Evolutionary conservation across 2,113 vertebrate species (phyloP).

Genomic region (Pterophyllum scalare): DNA sequence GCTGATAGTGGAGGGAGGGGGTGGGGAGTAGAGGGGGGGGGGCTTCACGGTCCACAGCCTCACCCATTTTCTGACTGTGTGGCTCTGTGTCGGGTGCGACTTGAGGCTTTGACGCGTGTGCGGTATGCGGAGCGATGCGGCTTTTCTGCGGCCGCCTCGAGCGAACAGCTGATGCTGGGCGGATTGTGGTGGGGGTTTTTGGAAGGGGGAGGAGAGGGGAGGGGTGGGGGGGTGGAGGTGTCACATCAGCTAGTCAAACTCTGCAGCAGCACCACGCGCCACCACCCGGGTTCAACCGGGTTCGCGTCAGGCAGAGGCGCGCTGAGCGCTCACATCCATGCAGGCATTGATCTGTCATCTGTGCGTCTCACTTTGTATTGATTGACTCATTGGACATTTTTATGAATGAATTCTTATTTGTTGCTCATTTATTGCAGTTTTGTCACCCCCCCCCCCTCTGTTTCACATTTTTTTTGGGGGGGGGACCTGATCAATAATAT

Average conservation of each 20-base stretch:
- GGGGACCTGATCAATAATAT: constrained; percentile 19
- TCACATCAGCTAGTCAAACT: constrained; percentile 49
- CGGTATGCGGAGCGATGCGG: constrained; percentile 28
- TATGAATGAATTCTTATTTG: not conserved
- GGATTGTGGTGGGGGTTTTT: constrained; percentile 1
- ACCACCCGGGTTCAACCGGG: constrained; percentile 52
- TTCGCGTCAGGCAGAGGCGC: constrained; percentile 17
- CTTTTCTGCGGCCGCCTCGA: not conserved
- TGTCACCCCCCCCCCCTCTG: not conserved
- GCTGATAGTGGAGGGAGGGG: not conserved
- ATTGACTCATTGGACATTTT: not conserved
- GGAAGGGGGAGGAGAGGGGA: not conserved
- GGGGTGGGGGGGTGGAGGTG: rapidly evolving
- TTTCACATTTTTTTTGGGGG: not conserved
- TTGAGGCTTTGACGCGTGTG: constrained; percentile 16
- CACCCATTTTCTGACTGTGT: constrained; percentile 54
- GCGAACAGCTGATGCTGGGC: constrained; percentile 55
- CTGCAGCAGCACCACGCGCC: constrained; percentile 55
- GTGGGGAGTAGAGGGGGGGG: not conserved
- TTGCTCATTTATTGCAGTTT: not conserved
- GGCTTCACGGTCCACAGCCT: constrained; percentile 36
- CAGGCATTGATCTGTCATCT: not conserved
- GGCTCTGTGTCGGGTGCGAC: constrained; percentile 24
- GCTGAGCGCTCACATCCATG: not conserved
- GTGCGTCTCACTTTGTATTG: not conserved